These are phyloP conservation scores for Pyrrhia umbra DNA, from an alignment of 2,888 invertebrate genomes.

Conservation along the genomic window DNA sequence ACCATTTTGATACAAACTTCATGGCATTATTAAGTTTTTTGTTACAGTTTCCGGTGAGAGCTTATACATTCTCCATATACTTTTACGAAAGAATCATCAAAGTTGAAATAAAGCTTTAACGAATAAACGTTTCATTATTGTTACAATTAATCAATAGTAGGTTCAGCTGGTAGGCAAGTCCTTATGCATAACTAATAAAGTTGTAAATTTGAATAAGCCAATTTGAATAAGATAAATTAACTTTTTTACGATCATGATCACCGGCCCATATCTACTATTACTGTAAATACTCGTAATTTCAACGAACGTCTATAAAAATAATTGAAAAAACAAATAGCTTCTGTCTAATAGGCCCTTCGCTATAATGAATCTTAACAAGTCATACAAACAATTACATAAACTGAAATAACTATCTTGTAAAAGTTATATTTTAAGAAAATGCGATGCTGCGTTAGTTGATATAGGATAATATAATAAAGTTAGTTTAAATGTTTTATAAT, in stretches of 20 bases:
- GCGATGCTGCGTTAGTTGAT: not conserved
- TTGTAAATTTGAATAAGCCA: slow-evolving; percentile 37
- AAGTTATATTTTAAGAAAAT: not conserved
- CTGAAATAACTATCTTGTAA: not conserved
- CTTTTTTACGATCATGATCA: slow-evolving; percentile 32
- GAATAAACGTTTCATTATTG: not conserved
- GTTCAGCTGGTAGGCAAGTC: slow-evolving; percentile 29
- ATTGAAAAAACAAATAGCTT: slow-evolving; percentile 44
- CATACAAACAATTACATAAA: slow-evolving; percentile 1
- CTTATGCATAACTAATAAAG: slow-evolving; percentile 21
- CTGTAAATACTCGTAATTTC: slow-evolving; percentile 31
- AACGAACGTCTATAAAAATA: slow-evolving; percentile 37
- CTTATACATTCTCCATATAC: too few relatives aligned
- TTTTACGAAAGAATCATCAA: too few relatives aligned
- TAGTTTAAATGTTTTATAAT: not conserved
- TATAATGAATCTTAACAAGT: slow-evolving; percentile 6
- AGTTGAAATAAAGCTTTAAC: not conserved
- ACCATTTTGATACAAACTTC: too few relatives aligned
- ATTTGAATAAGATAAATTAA: slow-evolving; percentile 37
- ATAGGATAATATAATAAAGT: not conserved
- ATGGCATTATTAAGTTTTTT: too few relatives aligned
- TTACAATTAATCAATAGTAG: slow-evolving; percentile 3
- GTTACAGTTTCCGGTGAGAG: not conserved
- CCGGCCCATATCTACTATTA: slow-evolving; percentile 13
- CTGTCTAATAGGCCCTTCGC: not conserved